Evolutionary conservation across 2,113 vertebrate genomes (phyloP).

Genomic region (Perognathus longimembris): DNA sequence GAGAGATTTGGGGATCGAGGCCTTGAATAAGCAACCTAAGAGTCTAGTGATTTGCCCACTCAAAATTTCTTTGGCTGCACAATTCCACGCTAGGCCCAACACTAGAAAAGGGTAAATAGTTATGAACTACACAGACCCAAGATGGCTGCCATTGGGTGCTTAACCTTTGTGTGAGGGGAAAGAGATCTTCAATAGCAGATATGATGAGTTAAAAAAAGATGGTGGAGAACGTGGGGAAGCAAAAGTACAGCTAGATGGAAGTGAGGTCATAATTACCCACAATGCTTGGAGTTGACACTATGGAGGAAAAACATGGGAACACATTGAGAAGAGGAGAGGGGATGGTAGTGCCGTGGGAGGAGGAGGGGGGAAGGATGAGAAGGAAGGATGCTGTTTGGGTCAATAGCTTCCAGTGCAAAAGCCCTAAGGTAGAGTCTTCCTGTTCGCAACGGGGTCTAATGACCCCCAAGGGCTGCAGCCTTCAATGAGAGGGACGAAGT

Average conservation of each 20-base stretch:
- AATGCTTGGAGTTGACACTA: not conserved
- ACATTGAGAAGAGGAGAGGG: not conserved
- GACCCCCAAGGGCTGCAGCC: not conserved
- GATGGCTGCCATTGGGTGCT: not conserved
- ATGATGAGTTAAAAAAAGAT: not conserved
- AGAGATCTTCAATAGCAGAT: not conserved
- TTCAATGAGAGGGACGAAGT: not conserved
- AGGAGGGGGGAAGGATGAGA: too few relatives aligned
- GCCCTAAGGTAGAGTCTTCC: not conserved
- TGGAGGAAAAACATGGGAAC: accelerated
- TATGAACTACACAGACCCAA: not conserved
- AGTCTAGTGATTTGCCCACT: not conserved
- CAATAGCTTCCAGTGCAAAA: not conserved
- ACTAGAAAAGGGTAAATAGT: not conserved
- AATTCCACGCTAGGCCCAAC: not conserved
- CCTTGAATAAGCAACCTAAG: not conserved
- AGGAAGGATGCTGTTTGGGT: too few relatives aligned
- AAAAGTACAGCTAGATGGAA: too few relatives aligned
- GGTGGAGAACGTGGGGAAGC: not conserved
- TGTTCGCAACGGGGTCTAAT: not conserved
- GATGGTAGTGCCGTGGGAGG: too few relatives aligned
- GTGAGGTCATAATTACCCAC: too few relatives aligned
- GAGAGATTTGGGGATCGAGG: not conserved
- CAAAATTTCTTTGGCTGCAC: not conserved
- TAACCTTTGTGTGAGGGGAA: not conserved